Percentiles rank a stretch among this genome's conserved stretches.
phyloP scores from a whole-genome alignment of 2,888 invertebrate species.

The Drosophila quinaria region DNA sequence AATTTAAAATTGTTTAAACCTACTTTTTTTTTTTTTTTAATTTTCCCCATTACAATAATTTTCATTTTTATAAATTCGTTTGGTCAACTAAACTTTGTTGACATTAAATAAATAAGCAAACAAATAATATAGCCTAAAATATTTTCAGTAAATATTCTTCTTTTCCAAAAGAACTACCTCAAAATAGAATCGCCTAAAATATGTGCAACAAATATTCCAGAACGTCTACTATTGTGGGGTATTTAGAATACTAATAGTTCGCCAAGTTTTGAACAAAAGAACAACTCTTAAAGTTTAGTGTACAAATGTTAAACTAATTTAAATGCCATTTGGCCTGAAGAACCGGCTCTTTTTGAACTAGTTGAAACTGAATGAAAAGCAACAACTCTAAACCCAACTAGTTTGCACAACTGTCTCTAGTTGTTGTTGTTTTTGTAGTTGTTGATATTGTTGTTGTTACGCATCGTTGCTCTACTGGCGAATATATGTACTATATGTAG shows the following conservation, averaged over 20 bases:
- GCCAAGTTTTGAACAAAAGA: background rate
- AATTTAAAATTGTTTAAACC: too few relatives aligned
- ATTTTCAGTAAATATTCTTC: too few relatives aligned
- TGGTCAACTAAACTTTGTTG: too few relatives aligned
- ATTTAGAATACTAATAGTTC: background rate
- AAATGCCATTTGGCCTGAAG: background rate
- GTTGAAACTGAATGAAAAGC: constrained; percentile 12
- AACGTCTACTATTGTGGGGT: background rate
- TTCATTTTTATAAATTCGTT: too few relatives aligned
- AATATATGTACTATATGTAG: constrained; percentile 15
- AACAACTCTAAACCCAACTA: constrained; percentile 28
- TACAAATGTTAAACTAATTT: constrained; percentile 7
- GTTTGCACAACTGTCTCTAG: constrained; percentile 24
- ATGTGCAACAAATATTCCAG: background rate
- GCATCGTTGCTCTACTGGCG: constrained; percentile 44
- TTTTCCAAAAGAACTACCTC: background rate
- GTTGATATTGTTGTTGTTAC: constrained; percentile 26
- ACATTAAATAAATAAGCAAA: too few relatives aligned
- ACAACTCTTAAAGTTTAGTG: background rate
- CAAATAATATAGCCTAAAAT: too few relatives aligned
- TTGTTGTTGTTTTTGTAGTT: background rate
- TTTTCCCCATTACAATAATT: too few relatives aligned
- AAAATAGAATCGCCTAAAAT: background rate
- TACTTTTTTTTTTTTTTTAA: too few relatives aligned
- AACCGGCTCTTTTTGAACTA: constrained; percentile 17